Base-by-base conservation (phyloP, 2,113 vertebrate species). In the Astur gentilis region DNA sequence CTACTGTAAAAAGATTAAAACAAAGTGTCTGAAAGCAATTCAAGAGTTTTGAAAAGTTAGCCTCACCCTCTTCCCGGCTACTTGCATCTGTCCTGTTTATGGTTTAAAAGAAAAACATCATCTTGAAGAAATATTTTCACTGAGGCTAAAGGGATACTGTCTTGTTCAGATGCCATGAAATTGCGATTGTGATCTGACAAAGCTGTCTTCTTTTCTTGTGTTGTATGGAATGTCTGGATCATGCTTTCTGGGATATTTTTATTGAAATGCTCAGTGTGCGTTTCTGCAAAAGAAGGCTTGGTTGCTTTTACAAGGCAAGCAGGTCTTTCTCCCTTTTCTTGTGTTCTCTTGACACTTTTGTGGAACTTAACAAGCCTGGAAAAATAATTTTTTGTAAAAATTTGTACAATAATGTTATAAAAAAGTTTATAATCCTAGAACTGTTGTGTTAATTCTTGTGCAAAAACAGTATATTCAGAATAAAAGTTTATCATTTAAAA, bases 351-450 rank as follows among this genome's bases (percentile, higher is more conserved):
- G 98, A 99, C 98, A 99, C 98, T 99, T 99, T 99, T 99, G 99
- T 99, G 99, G 98, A 99, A 98, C 98, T 98, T 99, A 98, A 99
- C 97, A 98, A 98, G 99, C 98, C 98, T 99, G 98, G 93, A 98
- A 98, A 98, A 96, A 94, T n/a, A 96, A 96, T 60, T 95, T 97
- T 99, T 99, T 99, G 98, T 99, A 99, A 99, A 99, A 98, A 99
- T 99, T 99, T 99, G 99, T 99, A 99, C 98, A 98, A 98, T 99
- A 99, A 98, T 98, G 98, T 98, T 99, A 99, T 98, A 99, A 98
- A 98, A 98, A 98, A 98, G 97, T 99, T 99, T 99, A 99, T 99
- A 99, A 99, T 98, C 98, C 97, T 98, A 97, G 93, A 98, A 98
- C 98, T 98, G 97, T 98, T 98, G 99, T 99, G 99, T 98, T 98